phyloP scores from a whole-genome alignment of 2,797 vertebrate species.

The Perodicticus potto region DNA sequence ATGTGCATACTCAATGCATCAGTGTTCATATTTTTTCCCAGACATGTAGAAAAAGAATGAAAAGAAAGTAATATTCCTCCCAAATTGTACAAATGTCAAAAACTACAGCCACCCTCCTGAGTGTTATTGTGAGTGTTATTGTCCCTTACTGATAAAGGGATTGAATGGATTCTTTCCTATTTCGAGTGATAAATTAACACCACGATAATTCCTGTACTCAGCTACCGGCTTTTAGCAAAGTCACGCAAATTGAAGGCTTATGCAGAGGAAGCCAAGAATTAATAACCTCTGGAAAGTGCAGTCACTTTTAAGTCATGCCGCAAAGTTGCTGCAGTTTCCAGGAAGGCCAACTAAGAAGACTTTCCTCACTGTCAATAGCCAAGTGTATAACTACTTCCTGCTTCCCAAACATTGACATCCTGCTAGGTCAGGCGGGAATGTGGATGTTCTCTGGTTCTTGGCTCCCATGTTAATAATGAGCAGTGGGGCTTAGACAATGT shows the following conservation, averaged over 20 bases:
- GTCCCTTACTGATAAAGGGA: slow-evolving; percentile 80
- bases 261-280: slow-evolving; percentile 33
- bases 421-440: too few species aligned
- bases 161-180: slow-evolving; percentile 47
- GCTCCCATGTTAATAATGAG: too few species aligned
- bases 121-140: slow-evolving; percentile 82
- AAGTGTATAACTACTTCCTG: neutral
- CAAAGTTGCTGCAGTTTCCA: slow-evolving; percentile 26
- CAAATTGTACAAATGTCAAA: slow-evolving; percentile 83
- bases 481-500: too few species aligned
- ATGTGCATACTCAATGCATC: slow-evolving; percentile 48
- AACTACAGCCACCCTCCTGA: slow-evolving; percentile 82
- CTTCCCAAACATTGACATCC: neutral
- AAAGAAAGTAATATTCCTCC: slow-evolving; percentile 72
- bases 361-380: neutral
- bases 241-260: slow-evolving; percentile 61
- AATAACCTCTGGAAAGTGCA: slow-evolving; percentile 54
- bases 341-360: neutral
- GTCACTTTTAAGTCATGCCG: slow-evolving; percentile 9
- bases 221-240: slow-evolving; percentile 64
- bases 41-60: slow-evolving; percentile 72
- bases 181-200: slow-evolving; percentile 78
- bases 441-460: too few species aligned
- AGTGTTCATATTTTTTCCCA: slow-evolving; percentile 56
- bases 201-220: neutral